phyloP scores from a whole-genome alignment of 1,140 invertebrate genomes.

The Adoxophyes honmai region DNA sequence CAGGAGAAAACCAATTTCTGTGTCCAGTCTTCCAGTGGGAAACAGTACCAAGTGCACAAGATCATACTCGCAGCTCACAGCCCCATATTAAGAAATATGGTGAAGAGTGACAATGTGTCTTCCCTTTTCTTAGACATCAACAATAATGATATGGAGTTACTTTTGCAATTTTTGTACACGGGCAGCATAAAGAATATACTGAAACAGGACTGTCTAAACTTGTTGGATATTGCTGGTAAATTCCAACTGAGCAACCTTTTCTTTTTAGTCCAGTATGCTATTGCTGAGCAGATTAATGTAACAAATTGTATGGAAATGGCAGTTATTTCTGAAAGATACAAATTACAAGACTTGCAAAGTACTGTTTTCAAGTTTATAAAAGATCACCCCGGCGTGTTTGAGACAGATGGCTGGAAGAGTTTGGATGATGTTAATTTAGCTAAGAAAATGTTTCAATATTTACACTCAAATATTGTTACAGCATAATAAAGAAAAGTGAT shows the following conservation, averaged over 20 bases:
- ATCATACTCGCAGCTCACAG: constrained; percentile 49
- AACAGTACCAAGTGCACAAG: constrained; percentile 44
- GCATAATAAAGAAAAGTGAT: no score
- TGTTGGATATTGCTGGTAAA: constrained; percentile 41
- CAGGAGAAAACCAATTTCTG: constrained; percentile 44
- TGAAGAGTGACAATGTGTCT: constrained; percentile 30
- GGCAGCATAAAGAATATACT: constrained; percentile 43
- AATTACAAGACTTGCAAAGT: constrained; percentile 36
- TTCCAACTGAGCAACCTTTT: constrained; percentile 46
- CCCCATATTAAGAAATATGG: constrained; percentile 35
- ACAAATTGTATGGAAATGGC: constrained; percentile 54
- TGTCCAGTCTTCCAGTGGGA: constrained; percentile 36
- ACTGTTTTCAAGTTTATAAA: constrained; percentile 46
- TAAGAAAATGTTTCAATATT: constrained; percentile 48
- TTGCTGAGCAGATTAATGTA: constrained; percentile 38
- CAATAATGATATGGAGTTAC: constrained; percentile 41
- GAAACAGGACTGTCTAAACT: constrained; percentile 31
- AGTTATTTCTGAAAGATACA: constrained; percentile 47
- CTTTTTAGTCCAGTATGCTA: constrained; percentile 28
- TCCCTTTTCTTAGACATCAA: constrained; percentile 36
- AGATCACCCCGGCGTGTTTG: constrained; percentile 40
- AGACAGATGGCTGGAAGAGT: constrained; percentile 49
- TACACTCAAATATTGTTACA: constrained; percentile 12
- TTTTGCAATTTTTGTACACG: constrained; percentile 55
- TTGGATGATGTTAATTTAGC: constrained; percentile 46